Percentiles rank a stretch among this genome's conserved stretches.
Conservation (phyloP, 1,140 invertebrate species). For the Drosophila aff. region DNA sequence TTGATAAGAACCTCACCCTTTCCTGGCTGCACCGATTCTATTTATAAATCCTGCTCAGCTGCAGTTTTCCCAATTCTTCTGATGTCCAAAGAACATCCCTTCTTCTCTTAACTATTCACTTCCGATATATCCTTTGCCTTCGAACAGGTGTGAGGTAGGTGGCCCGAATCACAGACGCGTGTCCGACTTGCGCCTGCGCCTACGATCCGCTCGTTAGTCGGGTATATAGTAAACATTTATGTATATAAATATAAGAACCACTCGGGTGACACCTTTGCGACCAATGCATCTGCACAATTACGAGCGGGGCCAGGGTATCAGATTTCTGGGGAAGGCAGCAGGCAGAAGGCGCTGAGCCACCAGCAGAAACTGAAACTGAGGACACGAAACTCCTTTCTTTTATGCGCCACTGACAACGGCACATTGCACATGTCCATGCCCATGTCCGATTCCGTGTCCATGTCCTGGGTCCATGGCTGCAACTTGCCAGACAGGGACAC, state of each 20-base stretch:
- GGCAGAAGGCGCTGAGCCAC: conserved; percentile 34
- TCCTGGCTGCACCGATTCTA: neutral
- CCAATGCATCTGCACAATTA: conserved; percentile 81
- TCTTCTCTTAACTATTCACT: conserved; percentile 13
- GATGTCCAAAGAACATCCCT: conserved; percentile 16
- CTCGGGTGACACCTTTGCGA: conserved; percentile 76
- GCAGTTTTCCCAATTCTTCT: neutral
- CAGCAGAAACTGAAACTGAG: conserved; percentile 54
- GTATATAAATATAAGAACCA: conserved; percentile 50
- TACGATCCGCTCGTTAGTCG: conserved; percentile 55
- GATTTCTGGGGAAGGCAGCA: conserved; percentile 71
- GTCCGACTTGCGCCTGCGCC: conserved; percentile 70
- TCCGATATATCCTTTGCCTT: conserved; percentile 35
- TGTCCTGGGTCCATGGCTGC: conserved; percentile 15
- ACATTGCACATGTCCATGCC: conserved; percentile 78
- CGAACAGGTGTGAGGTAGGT: conserved; percentile 55
- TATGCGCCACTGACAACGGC: conserved; percentile 81
- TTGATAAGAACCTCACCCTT: neutral
- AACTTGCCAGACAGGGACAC: conserved; percentile 40
- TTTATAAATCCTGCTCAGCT: conserved; percentile 27
- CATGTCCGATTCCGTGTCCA: conserved; percentile 18
- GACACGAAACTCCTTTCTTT: conserved; percentile 78
- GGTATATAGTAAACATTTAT: conserved; percentile 18
- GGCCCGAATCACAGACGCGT: conserved; percentile 68
- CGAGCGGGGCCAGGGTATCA: conserved; percentile 69